A percentile compares a stretch with the other conserved stretches of the same genome.
phyloP scores from a whole-genome alignment of 2,797 vertebrate species.

The Anguilla pacifica region DNA sequence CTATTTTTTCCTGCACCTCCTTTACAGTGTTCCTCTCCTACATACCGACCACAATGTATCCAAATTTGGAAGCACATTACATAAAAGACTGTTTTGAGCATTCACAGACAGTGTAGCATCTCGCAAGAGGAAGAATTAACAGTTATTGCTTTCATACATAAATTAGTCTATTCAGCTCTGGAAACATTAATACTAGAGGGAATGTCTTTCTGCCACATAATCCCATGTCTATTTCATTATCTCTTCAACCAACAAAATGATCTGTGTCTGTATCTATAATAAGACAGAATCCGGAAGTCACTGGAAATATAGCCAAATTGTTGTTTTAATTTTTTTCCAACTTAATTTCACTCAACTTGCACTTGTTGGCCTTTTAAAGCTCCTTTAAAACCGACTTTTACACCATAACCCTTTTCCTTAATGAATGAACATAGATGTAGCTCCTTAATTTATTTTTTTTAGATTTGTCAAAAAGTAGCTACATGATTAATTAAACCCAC shows the following conservation, averaged over 20 bases:
- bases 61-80: conserved; percentile 18
- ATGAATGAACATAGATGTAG: too few species aligned
- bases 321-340: background rate
- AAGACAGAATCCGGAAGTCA: background rate
- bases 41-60: background rate
- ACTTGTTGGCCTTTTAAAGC: background rate
- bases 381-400: too few species aligned
- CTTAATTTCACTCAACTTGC: background rate
- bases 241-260: background rate
- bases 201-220: background rate
- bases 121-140: background rate
- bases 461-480: too few species aligned
- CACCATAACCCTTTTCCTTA: too few species aligned
- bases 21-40: conserved; percentile 19
- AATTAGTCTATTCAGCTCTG: conserved; percentile 1
- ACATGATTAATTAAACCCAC: too few species aligned
- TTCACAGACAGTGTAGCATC: conserved; percentile 7
- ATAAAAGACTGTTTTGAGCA: conserved; percentile 22
- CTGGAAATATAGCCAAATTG: background rate
- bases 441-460: too few species aligned
- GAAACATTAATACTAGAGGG: background rate
- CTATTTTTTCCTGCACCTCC: conserved; percentile 5
- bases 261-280: background rate
- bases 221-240: background rate
- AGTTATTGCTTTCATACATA: background rate